Base-by-base conservation (phyloP, 1,140 invertebrate species). In the Dysdera silvatica region DNA sequence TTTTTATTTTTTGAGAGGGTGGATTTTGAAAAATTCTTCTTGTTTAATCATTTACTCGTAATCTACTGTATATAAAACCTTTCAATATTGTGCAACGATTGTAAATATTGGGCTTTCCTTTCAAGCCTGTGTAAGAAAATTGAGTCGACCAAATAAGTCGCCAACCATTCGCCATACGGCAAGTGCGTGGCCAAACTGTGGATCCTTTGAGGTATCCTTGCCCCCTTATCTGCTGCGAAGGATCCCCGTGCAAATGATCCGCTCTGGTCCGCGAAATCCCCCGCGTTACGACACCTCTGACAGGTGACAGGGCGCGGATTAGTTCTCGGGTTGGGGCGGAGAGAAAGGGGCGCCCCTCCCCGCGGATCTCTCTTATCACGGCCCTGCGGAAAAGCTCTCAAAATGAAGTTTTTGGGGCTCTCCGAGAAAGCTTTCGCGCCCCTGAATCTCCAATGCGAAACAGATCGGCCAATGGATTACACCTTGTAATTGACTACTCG, bases 221-320 rank as follows among this genome's bases (percentile, higher is more conserved):
- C n/a, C n/a, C n/a, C n/a, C n/a, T 53, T 40, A 51, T 40, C 28
- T 61, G 10, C 47, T 8, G 40, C 26, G 58, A 31, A 31, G 37
- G 28, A 29, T 54, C 59, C 49, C 18, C 29, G 59, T 32, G 48
- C 37, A 37, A 32, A 32, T 31, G 54, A 45, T 56, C 54, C 37
- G 4, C 52, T 28, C 31, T 57, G 26, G 23, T 29, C 37, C 10
- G n/a, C 43, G 33, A 59, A 59, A 54, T 61, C 49, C 59, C 59
- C 33, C 59, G 59, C 58, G 51, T 60, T 60, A 40, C 58, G 58
- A 60, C 58, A 60, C 58, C 58, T 60, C 47, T 61, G 59, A 61
- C 59, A 61, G 59, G 59, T 61, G 59, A 61, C 59, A 60, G 58
- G 58, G 59, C n/a, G 29, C 48, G 58, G 47, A 52, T 52, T 60